Conservation (phyloP, 1,140 invertebrate species). For the Anagrus nilaparvatae region DNA sequence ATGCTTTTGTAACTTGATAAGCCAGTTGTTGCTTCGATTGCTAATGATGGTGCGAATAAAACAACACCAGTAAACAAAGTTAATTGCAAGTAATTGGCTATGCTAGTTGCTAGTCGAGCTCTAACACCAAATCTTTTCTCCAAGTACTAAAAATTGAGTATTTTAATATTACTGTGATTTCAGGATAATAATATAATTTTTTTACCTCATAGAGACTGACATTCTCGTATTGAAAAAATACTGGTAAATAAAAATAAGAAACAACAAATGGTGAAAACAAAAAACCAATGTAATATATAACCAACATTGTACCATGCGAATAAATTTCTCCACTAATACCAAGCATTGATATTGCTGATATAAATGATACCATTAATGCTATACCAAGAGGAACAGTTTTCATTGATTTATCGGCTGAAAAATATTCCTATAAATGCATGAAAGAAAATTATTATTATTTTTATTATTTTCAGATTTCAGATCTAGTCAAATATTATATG, state of each 20-base stretch:
- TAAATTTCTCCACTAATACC: constrained; percentile 82
- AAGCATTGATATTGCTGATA: constrained; percentile 85
- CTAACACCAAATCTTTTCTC: constrained; percentile 66
- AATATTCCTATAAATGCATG: constrained; percentile 81
- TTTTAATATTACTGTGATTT: too few relatives aligned
- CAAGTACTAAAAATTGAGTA: too few relatives aligned
- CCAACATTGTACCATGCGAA: constrained; percentile 67
- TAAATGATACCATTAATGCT: constrained; percentile 86
- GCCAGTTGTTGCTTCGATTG: constrained; percentile 81
- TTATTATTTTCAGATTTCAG: too few relatives aligned
- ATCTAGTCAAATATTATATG: too few relatives aligned
- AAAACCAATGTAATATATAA: constrained; percentile 66
- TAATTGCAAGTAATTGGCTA: constrained; percentile 72
- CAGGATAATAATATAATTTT: too few relatives aligned
- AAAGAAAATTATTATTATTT: too few relatives aligned
- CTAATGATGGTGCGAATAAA: constrained; percentile 83
- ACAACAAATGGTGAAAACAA: constrained; percentile 66
- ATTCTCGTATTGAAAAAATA: constrained; percentile 75
- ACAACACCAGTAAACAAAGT: constrained; percentile 87
- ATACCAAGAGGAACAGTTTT: constrained; percentile 69
- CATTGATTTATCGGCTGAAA: constrained; percentile 72
- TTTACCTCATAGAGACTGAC: constrained; percentile 80
- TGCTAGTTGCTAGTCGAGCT: constrained; percentile 59
- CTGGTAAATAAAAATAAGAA: constrained; percentile 73
- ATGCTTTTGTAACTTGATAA: constrained; percentile 65